A percentile compares a stretch with the other conserved stretches of the same genome.
Evolutionary conservation across 2,113 vertebrate species (phyloP).

Genomic region (Mus musculus): GRCm39 chr2:101163501-101164000

Average conservation of each 20-base stretch:
- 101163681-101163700: neutral
- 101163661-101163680: neutral
- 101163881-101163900: constrained; percentile 80
- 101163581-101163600: neutral
- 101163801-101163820: constrained; percentile 47
- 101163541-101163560: neutral
- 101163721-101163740: neutral
- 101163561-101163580: neutral
- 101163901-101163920: constrained; percentile 79
- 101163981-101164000: constrained; percentile 76
- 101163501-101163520: neutral
- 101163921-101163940: constrained; percentile 71
- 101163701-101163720: neutral
- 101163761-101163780: neutral
- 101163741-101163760: neutral
- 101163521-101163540: neutral
- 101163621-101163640: neutral
- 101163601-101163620: constrained; percentile 13
- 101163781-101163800: constrained; percentile 28
- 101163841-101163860: constrained; percentile 60
- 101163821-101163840: constrained; percentile 46
- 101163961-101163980: constrained; percentile 85
- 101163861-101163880: constrained; percentile 74
- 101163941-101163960: constrained; percentile 82
- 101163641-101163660: neutral